Percentiles rank a stretch among this genome's conserved stretches.
These are phyloP conservation scores for Gila robusta DNA, from an alignment of 2,797 vertebrate genomes.

Conservation along the genomic window DNA sequence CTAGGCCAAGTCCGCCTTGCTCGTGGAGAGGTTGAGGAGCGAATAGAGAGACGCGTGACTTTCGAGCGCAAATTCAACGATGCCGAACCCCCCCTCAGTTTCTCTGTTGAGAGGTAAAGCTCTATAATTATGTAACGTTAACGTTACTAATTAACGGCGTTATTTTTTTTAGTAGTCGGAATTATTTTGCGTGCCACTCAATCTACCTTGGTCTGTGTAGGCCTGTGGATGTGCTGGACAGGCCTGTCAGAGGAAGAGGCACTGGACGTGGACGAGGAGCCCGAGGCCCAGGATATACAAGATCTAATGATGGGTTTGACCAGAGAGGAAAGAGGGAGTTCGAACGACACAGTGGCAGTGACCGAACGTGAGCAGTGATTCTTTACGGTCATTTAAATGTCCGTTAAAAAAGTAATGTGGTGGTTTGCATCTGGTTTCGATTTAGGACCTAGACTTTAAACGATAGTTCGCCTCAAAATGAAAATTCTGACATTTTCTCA, in stretches of 20 bases:
- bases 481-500: too few relatives aligned
- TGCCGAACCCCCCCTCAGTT: slow-evolving; percentile 45
- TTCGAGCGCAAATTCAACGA: slow-evolving; percentile 58
- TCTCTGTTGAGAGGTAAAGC: slow-evolving; percentile 62
- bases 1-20: slow-evolving; percentile 44
- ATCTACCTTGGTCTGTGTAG: not conserved
- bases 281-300: slow-evolving; percentile 77
- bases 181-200: not conserved
- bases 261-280: slow-evolving; percentile 76
- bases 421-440: too few relatives aligned
- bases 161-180: not conserved
- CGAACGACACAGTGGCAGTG: slow-evolving; percentile 84
- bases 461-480: too few relatives aligned
- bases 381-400: not conserved
- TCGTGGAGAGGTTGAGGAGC: slow-evolving; percentile 47
- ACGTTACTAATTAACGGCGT: not conserved
- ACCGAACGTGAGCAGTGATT: slow-evolving; percentile 73
- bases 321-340: slow-evolving; percentile 85
- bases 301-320: slow-evolving; percentile 78
- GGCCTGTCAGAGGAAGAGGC: slow-evolving; percentile 76
- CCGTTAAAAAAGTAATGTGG: not conserved
- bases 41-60: slow-evolving; percentile 48
- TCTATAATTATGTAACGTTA: not conserved
- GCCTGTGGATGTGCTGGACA: slow-evolving; percentile 72
- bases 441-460: not conserved